Conservation (phyloP, 2,888 invertebrate genomes). For the Blastobasis lacticolella region DNA sequence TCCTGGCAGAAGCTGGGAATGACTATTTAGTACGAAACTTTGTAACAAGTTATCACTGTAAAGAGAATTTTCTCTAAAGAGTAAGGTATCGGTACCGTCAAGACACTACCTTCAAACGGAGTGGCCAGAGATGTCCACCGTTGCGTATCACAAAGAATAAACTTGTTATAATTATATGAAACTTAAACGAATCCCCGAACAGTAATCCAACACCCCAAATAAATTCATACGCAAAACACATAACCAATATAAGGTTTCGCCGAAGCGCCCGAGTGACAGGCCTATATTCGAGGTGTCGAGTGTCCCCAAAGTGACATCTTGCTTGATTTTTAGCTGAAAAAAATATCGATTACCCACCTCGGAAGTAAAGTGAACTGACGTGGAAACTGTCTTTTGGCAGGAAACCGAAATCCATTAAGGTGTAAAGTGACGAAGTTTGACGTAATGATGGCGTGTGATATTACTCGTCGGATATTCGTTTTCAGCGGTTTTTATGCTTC, state of each 20-base stretch:
- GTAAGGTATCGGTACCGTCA: too few relatives aligned
- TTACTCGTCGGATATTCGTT: slow-evolving; percentile 12
- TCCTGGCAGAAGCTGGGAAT: too few relatives aligned
- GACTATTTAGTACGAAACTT: too few relatives aligned
- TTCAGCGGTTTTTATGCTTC: neutral
- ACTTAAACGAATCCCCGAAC: neutral
- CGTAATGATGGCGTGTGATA: slow-evolving; percentile 35
- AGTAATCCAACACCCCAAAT: slow-evolving; percentile 9
- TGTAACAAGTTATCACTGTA: too few relatives aligned
- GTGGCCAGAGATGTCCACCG: too few relatives aligned
- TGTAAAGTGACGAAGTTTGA: slow-evolving; percentile 55
- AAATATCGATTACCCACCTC: slow-evolving; percentile 61
- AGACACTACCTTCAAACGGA: too few relatives aligned
- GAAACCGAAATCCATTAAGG: slow-evolving; percentile 56
- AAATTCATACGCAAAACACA: slow-evolving; percentile 10
- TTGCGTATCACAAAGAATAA: too few relatives aligned
- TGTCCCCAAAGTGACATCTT: slow-evolving; percentile 43
- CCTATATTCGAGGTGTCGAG: slow-evolving; percentile 31
- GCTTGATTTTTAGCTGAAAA: slow-evolving; percentile 54
- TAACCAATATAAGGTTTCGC: slow-evolving; percentile 37
- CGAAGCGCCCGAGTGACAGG: slow-evolving; percentile 28
- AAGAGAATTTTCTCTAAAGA: too few relatives aligned
- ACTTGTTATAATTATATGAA: neutral
- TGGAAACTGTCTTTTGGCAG: slow-evolving; percentile 64
- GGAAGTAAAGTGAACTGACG: slow-evolving; percentile 65